Conservation (phyloP, 1,140 invertebrate species). For the Brachionus asplanchnoidis region DNA sequence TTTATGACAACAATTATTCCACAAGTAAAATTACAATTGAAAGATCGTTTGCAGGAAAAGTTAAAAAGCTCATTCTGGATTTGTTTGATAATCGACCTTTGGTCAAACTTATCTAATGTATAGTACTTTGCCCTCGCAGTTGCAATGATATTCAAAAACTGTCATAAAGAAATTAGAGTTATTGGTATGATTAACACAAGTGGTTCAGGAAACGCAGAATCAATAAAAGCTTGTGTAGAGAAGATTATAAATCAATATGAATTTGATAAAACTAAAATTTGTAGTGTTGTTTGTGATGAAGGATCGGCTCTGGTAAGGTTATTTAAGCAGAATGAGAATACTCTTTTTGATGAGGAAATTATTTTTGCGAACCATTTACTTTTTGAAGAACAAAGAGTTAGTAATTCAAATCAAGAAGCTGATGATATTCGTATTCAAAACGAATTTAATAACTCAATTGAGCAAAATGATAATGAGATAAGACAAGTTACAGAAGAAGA, state of each 20-base stretch:
- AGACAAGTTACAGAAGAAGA: background rate
- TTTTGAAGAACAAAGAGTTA: background rate
- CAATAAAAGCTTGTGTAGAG: background rate
- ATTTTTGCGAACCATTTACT: background rate
- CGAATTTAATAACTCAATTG: background rate
- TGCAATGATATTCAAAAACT: background rate
- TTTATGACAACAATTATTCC: background rate
- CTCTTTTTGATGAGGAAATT: background rate
- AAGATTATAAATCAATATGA: background rate
- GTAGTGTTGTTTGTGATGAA: background rate
- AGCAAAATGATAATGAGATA: background rate
- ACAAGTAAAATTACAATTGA: background rate
- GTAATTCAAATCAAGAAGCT: background rate
- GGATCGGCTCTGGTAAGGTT: background rate
- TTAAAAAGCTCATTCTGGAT: background rate
- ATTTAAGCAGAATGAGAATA: background rate
- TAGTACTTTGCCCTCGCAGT: background rate
- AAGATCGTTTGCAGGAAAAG: background rate
- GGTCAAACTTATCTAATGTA: background rate
- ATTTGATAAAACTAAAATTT: background rate
- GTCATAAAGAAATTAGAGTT: background rate
- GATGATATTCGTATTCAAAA: background rate
- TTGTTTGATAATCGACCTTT: background rate
- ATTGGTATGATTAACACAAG: background rate
- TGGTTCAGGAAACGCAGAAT: background rate